phyloP scores from a whole-genome alignment of 2,888 invertebrate species.

The Lithosia quadra region DNA sequence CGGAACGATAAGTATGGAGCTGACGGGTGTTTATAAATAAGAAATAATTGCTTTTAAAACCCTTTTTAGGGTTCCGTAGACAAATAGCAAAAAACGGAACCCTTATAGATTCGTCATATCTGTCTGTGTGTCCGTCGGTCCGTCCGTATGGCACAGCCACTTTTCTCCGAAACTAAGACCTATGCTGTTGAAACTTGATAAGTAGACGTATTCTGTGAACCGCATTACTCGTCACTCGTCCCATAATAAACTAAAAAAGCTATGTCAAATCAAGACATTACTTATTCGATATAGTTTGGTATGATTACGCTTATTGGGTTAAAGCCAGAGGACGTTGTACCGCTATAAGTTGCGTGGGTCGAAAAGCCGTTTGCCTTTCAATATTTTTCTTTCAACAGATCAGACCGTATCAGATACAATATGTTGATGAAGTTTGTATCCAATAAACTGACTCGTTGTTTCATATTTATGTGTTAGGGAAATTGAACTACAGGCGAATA shows the following conservation, averaged over 20 bases:
- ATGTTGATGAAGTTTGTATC: background rate
- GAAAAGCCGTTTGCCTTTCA: slow-evolving; percentile 7
- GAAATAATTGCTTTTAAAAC: slow-evolving; percentile 12
- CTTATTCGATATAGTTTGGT: slow-evolving; percentile 8
- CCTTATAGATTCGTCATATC: too few species aligned
- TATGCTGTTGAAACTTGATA: too few species aligned
- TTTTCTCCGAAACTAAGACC: too few species aligned
- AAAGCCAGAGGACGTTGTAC: slow-evolving; percentile 17
- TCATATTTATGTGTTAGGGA: slow-evolving; percentile 1
- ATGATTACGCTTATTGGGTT: slow-evolving; percentile 4
- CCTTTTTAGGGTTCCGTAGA: too few species aligned
- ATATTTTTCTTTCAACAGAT: slow-evolving; percentile 18
- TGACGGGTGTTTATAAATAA: slow-evolving; percentile 5
- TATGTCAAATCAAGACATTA: slow-evolving; percentile 5
- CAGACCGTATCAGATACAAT: slow-evolving; percentile 12
- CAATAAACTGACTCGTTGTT: slow-evolving; percentile 3
- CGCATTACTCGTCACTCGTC: too few species aligned
- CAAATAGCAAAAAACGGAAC: too few species aligned
- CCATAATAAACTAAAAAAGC: background rate
- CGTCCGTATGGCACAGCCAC: too few species aligned
- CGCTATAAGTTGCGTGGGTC: slow-evolving; percentile 15
- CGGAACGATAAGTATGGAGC: slow-evolving; percentile 38
- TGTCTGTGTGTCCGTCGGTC: too few species aligned
- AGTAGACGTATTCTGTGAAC: too few species aligned
- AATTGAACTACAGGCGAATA: slow-evolving; percentile 12